Evolutionary conservation across 2,888 invertebrate genomes (phyloP).

Genomic region (Acleris emargana): DNA sequence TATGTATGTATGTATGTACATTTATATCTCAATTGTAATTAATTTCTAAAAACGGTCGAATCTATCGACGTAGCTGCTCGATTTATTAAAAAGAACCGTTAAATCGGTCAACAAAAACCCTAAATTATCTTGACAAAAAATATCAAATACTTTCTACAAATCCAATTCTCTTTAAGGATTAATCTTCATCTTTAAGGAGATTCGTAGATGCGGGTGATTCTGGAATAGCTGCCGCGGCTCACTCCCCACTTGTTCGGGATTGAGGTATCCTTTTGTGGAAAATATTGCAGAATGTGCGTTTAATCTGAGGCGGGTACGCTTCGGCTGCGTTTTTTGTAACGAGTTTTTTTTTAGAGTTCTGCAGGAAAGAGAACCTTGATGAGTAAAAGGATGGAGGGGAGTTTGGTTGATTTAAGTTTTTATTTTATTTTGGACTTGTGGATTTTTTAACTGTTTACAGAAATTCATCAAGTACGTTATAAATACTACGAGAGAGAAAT

Average conservation of each 20-base stretch:
- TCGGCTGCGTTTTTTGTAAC: slow-evolving; percentile 67
- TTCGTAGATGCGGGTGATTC: slow-evolving; percentile 42
- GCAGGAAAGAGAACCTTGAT: slow-evolving; percentile 9
- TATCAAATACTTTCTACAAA: too few relatives aligned
- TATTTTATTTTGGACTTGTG: neutral
- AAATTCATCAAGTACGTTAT: too few relatives aligned
- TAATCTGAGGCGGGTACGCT: slow-evolving; percentile 74
- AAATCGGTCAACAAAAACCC: too few relatives aligned
- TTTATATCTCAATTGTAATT: too few relatives aligned
- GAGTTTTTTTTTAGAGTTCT: slow-evolving; percentile 47
- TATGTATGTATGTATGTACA: too few relatives aligned
- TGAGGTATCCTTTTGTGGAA: slow-evolving; percentile 82
- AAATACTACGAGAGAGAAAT: too few relatives aligned
- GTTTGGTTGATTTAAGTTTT: neutral
- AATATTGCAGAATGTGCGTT: slow-evolving; percentile 81
- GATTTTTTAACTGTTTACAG: too few relatives aligned
- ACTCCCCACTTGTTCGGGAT: slow-evolving; percentile 79
- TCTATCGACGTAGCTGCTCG: too few relatives aligned
- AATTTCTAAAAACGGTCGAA: too few relatives aligned
- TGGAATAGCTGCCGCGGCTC: slow-evolving; percentile 63
- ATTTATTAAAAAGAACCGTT: too few relatives aligned
- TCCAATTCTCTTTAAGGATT: neutral
- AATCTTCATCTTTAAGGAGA: neutral
- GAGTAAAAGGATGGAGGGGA: neutral
- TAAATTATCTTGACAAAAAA: too few relatives aligned